These are phyloP conservation scores for Eristalinus aeneus DNA, from an alignment of 2,888 invertebrate species.

Conservation along the genomic window DNA sequence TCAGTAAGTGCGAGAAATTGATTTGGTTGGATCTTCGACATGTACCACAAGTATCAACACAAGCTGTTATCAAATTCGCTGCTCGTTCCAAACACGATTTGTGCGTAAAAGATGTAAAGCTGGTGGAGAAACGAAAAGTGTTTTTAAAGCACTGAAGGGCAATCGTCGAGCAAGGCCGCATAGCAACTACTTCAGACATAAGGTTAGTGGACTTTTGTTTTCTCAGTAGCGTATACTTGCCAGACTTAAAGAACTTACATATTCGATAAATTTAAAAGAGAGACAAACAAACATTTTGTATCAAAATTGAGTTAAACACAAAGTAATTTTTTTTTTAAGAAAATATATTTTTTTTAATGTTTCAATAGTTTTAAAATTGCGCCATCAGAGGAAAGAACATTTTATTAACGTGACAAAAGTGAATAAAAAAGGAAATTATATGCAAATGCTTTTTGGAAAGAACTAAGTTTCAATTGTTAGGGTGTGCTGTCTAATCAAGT, in stretches of 20 bases:
- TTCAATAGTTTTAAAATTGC: too few relatives aligned
- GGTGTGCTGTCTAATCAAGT: not conserved
- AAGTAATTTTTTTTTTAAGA: too few relatives aligned
- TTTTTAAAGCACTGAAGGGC: conserved; percentile 39
- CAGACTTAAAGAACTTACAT: not conserved
- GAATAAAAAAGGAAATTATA: not conserved
- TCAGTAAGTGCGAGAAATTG: conserved; percentile 88
- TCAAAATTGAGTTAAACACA: too few relatives aligned
- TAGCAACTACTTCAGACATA: not conserved
- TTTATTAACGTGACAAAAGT: not conserved
- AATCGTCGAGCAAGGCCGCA: conserved; percentile 6
- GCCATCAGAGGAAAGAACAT: too few relatives aligned
- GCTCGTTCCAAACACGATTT: conserved; percentile 90
- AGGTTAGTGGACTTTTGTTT: conserved; percentile 50
- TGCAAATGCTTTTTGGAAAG: not conserved
- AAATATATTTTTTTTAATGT: too few relatives aligned
- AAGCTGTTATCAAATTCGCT: conserved; percentile 91
- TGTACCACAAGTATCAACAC: conserved; percentile 89
- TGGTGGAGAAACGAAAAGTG: conserved; percentile 82
- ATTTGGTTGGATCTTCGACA: conserved; percentile 89
- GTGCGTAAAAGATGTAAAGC: conserved; percentile 89
- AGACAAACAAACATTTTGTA: not conserved
- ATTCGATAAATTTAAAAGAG: not conserved
- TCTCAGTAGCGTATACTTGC: conserved; percentile 31
- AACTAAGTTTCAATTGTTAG: not conserved